Evolutionary conservation across 2,113 vertebrate species (phyloP).

Genomic region (Forbesichthys papilliferus): DNA sequence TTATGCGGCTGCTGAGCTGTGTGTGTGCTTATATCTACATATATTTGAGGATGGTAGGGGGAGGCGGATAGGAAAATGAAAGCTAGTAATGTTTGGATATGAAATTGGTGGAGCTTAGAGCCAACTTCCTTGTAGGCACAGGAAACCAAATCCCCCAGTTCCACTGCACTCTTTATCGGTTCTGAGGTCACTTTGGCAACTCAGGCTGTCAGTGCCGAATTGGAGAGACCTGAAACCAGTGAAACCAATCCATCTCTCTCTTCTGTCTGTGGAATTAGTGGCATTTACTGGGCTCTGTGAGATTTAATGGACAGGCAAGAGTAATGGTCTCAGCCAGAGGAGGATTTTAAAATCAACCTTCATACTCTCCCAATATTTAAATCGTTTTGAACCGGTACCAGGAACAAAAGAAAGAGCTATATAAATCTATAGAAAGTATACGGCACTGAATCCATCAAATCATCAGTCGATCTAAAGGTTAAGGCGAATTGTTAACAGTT

Average conservation of each 20-base stretch:
- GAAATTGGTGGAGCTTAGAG: conserved; percentile 43
- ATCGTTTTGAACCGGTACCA: conserved; percentile 1
- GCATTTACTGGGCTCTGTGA: conserved; percentile 17
- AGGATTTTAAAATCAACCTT: not conserved
- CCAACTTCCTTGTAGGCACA: conserved; percentile 30
- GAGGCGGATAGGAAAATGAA: conserved; percentile 28
- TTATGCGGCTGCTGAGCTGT: conserved; percentile 19
- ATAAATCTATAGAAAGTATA: not conserved
- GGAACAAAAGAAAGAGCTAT: not conserved
- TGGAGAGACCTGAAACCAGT: conserved; percentile 4
- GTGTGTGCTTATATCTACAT: conserved; percentile 1
- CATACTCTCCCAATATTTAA: too few species aligned
- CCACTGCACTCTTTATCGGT: conserved; percentile 21
- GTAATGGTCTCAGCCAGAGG: not conserved
- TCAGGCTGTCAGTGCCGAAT: not conserved
- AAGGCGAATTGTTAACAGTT: too few species aligned
- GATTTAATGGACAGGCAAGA: conserved; percentile 14
- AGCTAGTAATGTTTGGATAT: conserved; percentile 44
- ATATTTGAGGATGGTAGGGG: conserved; percentile 30
- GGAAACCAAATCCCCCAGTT: conserved; percentile 26
- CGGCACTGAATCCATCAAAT: not conserved
- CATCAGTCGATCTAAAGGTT: not conserved
- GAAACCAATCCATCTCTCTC: conserved; percentile 23
- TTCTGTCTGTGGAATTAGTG: conserved; percentile 10
- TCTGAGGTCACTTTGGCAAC: conserved; percentile 14